Conservation (phyloP, 2,113 vertebrate species). For the Pelusios castaneus region DNA sequence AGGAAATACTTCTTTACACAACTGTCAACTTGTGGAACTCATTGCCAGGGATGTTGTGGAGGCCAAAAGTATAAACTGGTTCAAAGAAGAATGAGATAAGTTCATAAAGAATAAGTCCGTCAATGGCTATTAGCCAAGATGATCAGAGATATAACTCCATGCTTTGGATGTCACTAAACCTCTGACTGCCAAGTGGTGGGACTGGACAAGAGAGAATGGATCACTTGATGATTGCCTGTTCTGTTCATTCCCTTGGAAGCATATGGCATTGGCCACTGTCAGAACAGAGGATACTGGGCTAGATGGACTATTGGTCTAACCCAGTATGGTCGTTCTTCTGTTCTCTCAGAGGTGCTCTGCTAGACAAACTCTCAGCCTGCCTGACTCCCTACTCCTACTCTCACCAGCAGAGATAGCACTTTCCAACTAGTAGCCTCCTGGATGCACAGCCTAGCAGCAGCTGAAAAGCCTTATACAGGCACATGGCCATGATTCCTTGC, state of each 20-base stretch:
- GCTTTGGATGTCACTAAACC: background rate
- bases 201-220: background rate
- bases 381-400: background rate
- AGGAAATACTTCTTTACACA: background rate
- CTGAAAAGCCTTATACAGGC: background rate
- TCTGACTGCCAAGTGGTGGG: background rate
- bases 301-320: background rate
- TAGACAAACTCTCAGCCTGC: background rate
- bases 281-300: background rate
- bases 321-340: background rate
- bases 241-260: background rate
- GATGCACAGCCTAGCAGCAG: background rate
- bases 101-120: background rate
- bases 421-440: background rate
- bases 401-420: background rate
- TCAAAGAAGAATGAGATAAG: background rate
- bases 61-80: background rate
- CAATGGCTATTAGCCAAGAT: background rate
- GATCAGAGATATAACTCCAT: background rate
- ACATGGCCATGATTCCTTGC: background rate
- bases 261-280: background rate
- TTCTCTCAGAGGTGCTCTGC: background rate
- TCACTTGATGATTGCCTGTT: background rate
- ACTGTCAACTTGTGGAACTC: background rate
- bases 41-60: background rate